Conservation (phyloP, 2,888 invertebrate genomes). For the Amorpha juglandis region DNA sequence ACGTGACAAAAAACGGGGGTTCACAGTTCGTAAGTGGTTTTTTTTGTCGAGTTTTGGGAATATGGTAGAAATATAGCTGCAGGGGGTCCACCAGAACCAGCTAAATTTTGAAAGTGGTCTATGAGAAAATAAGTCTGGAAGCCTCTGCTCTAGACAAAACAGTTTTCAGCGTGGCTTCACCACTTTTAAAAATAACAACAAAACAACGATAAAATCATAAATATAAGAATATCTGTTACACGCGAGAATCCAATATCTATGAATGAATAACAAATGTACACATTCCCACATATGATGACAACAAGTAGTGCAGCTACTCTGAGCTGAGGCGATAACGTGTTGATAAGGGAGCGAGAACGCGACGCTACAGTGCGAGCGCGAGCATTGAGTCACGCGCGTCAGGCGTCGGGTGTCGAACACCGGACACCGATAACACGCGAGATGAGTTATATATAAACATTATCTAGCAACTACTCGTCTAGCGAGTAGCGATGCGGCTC, state of each 20-base stretch:
- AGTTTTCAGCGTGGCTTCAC: no score
- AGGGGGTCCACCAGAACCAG: no score
- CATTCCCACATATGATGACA: neutral
- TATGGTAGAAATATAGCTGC: no score
- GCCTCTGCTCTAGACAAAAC: no score
- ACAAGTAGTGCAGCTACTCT: neutral
- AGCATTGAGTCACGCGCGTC: neutral
- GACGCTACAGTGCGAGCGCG: neutral
- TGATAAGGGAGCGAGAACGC: neutral
- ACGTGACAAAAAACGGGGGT: no score
- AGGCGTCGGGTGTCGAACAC: constrained; percentile 1
- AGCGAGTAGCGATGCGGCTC: neutral
- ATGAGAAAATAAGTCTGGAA: no score
- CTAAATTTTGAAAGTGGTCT: no score
- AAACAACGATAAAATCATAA: neutral
- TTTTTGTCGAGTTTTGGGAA: no score
- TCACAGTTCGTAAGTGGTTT: no score
- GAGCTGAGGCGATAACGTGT: neutral
- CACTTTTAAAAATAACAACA: neutral
- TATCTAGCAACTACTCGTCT: constrained; percentile 19
- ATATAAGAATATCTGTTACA: neutral
- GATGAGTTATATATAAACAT: constrained; percentile 22
- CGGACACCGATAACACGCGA: constrained; percentile 25
- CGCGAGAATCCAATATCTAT: neutral
- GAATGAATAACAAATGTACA: constrained; percentile 13